These are phyloP conservation scores for Meghimatium bilineatum DNA, from an alignment of 2,888 invertebrate genomes.

Conservation along the genomic window DNA sequence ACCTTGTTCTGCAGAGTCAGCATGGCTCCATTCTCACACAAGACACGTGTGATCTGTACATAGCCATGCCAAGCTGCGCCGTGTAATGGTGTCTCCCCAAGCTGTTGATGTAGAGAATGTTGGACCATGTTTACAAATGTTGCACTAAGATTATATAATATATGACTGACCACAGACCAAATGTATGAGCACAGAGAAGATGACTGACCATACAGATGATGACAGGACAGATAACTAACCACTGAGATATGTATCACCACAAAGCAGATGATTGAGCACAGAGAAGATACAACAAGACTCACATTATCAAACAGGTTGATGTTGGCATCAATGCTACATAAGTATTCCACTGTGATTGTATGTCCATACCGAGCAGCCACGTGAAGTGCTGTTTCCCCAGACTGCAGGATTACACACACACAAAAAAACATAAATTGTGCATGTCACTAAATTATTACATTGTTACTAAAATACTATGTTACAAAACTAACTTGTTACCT, in stretches of 20 bases:
- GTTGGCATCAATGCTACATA: conserved; percentile 76
- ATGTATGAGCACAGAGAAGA: no score
- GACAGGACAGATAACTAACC: no score
- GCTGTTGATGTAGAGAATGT: conserved; percentile 67
- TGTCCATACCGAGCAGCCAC: conserved; percentile 81
- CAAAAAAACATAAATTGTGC: background rate
- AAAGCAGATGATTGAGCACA: no score
- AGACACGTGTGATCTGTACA: conserved; percentile 63
- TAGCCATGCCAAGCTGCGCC: conserved; percentile 80
- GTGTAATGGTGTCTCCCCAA: conserved; percentile 80
- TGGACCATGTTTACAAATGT: background rate
- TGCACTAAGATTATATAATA: background rate
- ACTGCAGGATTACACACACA: conserved; percentile 78
- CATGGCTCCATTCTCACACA: conserved; percentile 64
- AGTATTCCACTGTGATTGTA: conserved; percentile 77
- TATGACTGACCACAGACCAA: no score
- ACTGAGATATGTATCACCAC: no score
- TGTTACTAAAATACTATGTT: no score
- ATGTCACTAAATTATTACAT: no score
- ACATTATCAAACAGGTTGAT: conserved; percentile 80
- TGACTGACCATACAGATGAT: no score
- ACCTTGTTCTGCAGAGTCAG: conserved; percentile 69
- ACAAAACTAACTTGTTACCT: no score
- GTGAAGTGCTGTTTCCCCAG: conserved; percentile 82
- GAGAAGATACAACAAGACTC: conserved; percentile 49